These are phyloP conservation scores for Adrianichthys oophorus DNA, from an alignment of 2,797 vertebrate genomes.

Conservation along the genomic window DNA sequence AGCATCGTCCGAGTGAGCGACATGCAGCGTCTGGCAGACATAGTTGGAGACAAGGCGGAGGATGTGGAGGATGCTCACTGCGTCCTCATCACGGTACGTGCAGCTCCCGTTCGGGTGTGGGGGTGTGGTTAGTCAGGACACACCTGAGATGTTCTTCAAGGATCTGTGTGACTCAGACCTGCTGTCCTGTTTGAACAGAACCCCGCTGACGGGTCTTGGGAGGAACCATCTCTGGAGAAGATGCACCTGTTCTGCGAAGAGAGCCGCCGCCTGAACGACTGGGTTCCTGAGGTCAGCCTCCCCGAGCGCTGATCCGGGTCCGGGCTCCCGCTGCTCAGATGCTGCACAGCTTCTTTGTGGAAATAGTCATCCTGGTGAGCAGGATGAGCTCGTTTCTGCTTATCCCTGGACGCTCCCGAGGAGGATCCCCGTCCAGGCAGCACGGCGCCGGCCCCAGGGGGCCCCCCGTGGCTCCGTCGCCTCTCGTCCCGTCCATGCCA, in stretches of 20 bases:
- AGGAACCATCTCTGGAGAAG: conserved; percentile 68
- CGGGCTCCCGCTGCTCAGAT: conserved; percentile 42
- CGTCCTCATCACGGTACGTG: conserved; percentile 91
- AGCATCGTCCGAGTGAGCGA: conserved; percentile 91
- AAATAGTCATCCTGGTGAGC: conserved; percentile 78
- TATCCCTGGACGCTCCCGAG: conserved; percentile 87
- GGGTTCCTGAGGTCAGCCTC: conserved; percentile 90
- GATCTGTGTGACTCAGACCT: conserved; percentile 16
- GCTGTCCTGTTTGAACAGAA: conserved; percentile 54
- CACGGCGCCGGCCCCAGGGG: conserved; percentile 66
- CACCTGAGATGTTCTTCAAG: conserved; percentile 52
- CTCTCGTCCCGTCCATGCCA: conserved; percentile 77
- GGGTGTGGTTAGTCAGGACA: no score
- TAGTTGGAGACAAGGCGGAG: conserved; percentile 80
- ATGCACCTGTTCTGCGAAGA: conserved; percentile 82
- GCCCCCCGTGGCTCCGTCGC: conserved; percentile 57
- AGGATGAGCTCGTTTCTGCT: conserved; percentile 78
- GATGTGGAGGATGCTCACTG: conserved; percentile 87
- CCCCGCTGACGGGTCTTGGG: conserved; percentile 76
- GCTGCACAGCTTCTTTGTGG: conserved; percentile 68
- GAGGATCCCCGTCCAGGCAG: conserved; percentile 75
- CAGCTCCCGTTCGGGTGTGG: neutral
- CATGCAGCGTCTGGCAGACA: conserved; percentile 80
- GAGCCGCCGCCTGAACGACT: conserved; percentile 84
- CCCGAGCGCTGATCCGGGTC: conserved; percentile 79